Evolutionary conservation across 2,797 vertebrate species (phyloP).

Genomic region (Coccyzus lansbergi): DNA sequence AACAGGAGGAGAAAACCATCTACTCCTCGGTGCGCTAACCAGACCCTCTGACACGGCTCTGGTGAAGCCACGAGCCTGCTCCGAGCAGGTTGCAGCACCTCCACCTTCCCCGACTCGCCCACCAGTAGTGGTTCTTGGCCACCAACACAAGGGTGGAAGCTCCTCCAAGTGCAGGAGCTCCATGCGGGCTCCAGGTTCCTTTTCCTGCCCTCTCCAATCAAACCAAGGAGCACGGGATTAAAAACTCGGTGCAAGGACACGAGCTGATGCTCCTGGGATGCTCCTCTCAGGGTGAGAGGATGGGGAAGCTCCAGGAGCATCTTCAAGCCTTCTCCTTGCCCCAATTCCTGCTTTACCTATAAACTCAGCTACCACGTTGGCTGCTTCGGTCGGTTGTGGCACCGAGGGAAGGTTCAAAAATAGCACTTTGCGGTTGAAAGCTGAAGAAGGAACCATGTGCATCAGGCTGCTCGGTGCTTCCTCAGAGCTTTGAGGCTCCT

Average conservation of each 20-base stretch:
- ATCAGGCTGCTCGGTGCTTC: background rate
- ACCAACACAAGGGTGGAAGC: fast-evolving
- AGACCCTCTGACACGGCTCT: fast-evolving
- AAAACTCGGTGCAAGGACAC: fast-evolving
- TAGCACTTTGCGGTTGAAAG: too few relatives aligned
- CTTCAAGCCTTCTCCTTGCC: background rate
- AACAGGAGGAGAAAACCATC: background rate
- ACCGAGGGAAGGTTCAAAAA: background rate
- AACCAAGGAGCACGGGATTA: background rate
- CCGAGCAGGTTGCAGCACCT: fast-evolving
- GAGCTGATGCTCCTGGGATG: background rate
- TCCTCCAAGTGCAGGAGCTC: fast-evolving
- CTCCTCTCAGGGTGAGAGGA: too few relatives aligned
- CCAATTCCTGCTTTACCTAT: background rate
- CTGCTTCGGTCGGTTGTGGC: background rate
- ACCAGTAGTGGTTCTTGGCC: background rate
- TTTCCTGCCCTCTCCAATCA: background rate
- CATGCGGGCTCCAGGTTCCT: fast-evolving
- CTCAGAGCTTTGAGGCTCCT: too few relatives aligned
- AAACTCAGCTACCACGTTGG: fast-evolving
- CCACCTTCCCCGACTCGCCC: fast-evolving
- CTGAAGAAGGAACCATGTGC: fast-evolving
- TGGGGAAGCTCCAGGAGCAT: fast-evolving
- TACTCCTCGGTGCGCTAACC: fast-evolving
- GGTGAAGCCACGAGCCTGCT: fast-evolving